Percentiles rank a stretch among this genome's conserved stretches.
phyloP scores from a whole-genome alignment of 2,113 vertebrate genomes.

The Nesogale talazaci region DNA sequence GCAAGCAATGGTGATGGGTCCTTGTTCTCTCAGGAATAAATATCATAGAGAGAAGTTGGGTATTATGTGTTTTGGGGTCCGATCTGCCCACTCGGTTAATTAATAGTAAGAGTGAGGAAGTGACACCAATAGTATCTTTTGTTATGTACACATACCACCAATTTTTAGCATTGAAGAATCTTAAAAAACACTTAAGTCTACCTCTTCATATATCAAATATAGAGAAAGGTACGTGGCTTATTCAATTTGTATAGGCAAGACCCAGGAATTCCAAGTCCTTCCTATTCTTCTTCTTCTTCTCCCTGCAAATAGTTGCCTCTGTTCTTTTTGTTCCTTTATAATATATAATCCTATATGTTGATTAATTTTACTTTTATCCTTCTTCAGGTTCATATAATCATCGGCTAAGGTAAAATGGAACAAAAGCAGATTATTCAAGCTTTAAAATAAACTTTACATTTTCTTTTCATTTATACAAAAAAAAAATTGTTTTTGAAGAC shows the following conservation, averaged over 20 bases:
- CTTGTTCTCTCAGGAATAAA: constrained; percentile 6
- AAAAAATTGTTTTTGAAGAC: constrained; percentile 11
- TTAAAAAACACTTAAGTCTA: background rate
- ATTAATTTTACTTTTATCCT: constrained; percentile 34
- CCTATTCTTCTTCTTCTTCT: background rate
- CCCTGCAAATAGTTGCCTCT: background rate
- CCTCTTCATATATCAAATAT: too few species aligned
- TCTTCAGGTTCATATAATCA: constrained; percentile 6
- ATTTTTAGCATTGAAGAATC: background rate
- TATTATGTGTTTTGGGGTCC: background rate
- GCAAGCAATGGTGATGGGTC: background rate
- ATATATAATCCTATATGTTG: background rate
- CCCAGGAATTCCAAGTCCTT: background rate
- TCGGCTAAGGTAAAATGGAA: background rate
- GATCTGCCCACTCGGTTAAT: background rate
- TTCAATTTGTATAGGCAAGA: background rate
- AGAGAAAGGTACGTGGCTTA: background rate
- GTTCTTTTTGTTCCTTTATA: constrained; percentile 2
- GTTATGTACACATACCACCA: background rate
- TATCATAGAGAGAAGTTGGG: background rate
- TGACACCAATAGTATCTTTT: constrained; percentile 11
- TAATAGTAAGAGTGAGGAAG: background rate
- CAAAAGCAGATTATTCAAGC: background rate
- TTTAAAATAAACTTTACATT: constrained; percentile 42
- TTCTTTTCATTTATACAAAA: background rate